Evolutionary conservation across 2,888 invertebrate genomes (phyloP), one percentile per base, ranked within the genome.

Genomic region (Hypena proboscidalis): DNA sequence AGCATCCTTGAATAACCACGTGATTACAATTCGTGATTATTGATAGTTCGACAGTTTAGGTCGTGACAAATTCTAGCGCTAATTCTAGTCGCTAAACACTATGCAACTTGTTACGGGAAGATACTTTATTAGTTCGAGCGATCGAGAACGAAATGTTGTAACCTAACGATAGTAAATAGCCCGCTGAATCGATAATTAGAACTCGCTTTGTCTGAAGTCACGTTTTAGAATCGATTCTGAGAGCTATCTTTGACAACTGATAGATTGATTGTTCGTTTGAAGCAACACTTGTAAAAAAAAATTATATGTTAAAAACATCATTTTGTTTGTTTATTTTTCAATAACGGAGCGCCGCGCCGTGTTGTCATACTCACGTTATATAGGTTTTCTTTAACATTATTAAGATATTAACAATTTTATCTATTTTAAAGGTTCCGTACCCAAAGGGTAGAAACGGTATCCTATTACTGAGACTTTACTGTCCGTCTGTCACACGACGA

Each of bases 101-200:
- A 27, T 41, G 32, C 29, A 42, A 26, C 30, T 37, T 32, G 9
- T 42, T 23, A 30, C 13, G 23, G 36, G 34, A 43, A 41, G 31
- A 31, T 32, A 35, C 21, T 55, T 46, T 41, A 58, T 29, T 37
- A 38, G 36, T 10, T 42, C 10, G 23, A 3, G 9, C 17, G 32
- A 66, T 64, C 41, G 50, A 68, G 50, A 69, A 66, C 58, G 43
- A 51, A 58, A 71, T 81, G 74, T 77, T 69, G 78, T 70, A 83
- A 78, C 60, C 51, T 53, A 59, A 70, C 59, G 47, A 59, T 73
- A 57, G 61, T 63, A 70, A 76, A 70, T 61, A 43, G 61, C 62
- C 59, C 62, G 54, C 56, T 64, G 73, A 75, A 79, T 80, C 64
- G 70, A 73, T 82, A 83, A 83, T 82, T 80, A 78, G 67, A 45